Conservation (phyloP, 2,797 vertebrate genomes). For the Tamandua tetradactyla region DNA sequence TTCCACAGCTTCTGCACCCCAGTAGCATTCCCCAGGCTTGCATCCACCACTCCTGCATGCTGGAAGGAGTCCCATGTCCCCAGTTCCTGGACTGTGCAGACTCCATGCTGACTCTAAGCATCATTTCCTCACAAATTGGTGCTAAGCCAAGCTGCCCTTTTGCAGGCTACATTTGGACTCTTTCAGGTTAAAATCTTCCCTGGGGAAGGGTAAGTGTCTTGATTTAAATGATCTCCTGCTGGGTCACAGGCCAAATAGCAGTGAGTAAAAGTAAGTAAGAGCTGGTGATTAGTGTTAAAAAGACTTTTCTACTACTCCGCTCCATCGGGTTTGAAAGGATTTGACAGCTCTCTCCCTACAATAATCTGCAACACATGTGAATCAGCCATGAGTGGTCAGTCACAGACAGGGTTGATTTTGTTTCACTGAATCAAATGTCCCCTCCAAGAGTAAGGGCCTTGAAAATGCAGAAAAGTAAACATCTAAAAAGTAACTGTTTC, state of each 20-base stretch:
- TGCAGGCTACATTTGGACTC: not conserved
- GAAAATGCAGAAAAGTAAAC: not conserved
- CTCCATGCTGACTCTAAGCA: not conserved
- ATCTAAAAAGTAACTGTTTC: not conserved
- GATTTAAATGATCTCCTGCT: constrained; percentile 1
- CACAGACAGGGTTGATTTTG: not conserved
- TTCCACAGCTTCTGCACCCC: accelerated
- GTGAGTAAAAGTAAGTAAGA: constrained; percentile 30
- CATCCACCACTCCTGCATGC: not conserved
- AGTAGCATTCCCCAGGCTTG: not conserved
- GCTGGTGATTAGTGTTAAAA: not conserved
- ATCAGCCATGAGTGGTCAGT: too few species aligned
- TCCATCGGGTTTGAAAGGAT: not conserved
- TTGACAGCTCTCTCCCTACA: not conserved
- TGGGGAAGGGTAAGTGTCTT: constrained; percentile 5
- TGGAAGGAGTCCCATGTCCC: not conserved
- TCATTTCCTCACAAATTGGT: not conserved
- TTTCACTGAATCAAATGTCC: not conserved
- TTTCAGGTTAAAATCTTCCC: not conserved
- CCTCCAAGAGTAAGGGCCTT: not conserved
- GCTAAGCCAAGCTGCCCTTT: not conserved
- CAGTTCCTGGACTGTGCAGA: not conserved
- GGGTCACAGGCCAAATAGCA: not conserved
- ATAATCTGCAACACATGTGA: not conserved
- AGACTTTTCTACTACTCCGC: not conserved